Evolutionary conservation across 2,888 invertebrate genomes (phyloP), one percentile per base, ranked within the genome.

Genomic region (Cephus sareptanus): DNA sequence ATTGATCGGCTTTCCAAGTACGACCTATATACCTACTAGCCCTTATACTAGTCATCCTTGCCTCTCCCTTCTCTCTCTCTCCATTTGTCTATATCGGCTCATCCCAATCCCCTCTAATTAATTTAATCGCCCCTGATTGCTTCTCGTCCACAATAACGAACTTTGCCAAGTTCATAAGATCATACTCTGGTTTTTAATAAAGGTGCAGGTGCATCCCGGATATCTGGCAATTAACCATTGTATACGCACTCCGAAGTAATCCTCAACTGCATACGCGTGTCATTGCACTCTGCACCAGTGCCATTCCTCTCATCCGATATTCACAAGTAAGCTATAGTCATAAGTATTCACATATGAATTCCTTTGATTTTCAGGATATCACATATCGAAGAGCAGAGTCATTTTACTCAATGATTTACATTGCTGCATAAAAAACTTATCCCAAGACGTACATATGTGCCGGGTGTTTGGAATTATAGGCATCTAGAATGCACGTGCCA

Each of bases 221-320:
- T 79, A 75, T 71, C 76, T 70, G 79, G 76, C 80, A 80, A 80
- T 81, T 80, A 81, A 80, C 68, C 80, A 69, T 76, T 73, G 74
- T 78, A 75, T 75, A 79, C 73, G 75, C 75, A 77, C 33, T 13
- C 73, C 31, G 40, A 33, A 56, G 75, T 77, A 68, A 31, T 76
- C 33, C n/a, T 15, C 68, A 1, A 71, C 56, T 6, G 56, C 23
- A 23, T 56, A 56, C 6, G 23, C 23, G 23, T 23, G 23, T 1
- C 23, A 56, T 6, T 56, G 15, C 23, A 56, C 23, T 23, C 56
- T 56, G 23, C 23, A 23, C 56, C 56, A 56, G 23, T 23, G 56
- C 9, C 9, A 56, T 56, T 56, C 23, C 2, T 56, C 23, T 9
- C 2, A 56, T 56, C 56, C 56, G 23, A 23, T 56, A 56, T 56